Evolutionary conservation across 1,140 invertebrate genomes (phyloP), one percentile per base, ranked within the genome.

Genomic region (Lordiphosa collinella): DNA sequence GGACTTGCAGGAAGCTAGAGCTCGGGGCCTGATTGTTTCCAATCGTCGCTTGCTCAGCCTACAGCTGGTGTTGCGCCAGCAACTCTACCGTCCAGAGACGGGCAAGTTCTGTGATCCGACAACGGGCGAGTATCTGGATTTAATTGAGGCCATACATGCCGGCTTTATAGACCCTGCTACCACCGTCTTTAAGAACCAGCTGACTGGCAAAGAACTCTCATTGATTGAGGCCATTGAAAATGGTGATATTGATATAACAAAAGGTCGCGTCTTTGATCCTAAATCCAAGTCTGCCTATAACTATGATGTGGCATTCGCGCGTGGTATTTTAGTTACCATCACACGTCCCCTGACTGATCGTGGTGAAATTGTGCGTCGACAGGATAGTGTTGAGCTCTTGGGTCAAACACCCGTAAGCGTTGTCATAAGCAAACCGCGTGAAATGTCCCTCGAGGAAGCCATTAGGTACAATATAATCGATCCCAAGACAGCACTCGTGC

Each of bases 21-120:
- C 93, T 18, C 91, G 91, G 47, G 94, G 94, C 5, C 90, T 95
- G 6, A 93, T 97, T 41, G 93, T 96, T 6, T 93, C 94, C 1
- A 91, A 92, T 34, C 92, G 91, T 29, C 93, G 92, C 74, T 92
- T 93, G 7, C 73, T 96, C 5, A 92, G 93, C 13, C 84, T 98
- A 0, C 93, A 96, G 85, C 94, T 96, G 74, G 93, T 94, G 9
- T 91, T 97, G 4, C 92, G 92, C 47, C 94, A 93, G 79, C 91
- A 92, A 43, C 90, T 98, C 6, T 96, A 96, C 74, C 91, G 93
- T 60, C 91, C 93, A 1, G 93, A 95, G 59, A 94, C 92, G 25
- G 96, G 95, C 14, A 93, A 94, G 87, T 94, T 97, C 70, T 91
- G 93, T 7, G 94, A 96, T 90, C 95, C 95, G 2, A 90, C 89